Evolutionary conservation across 2,888 invertebrate species (phyloP), one percentile per base, ranked within the genome.

Genomic region (Drosophila anceps): DNA sequence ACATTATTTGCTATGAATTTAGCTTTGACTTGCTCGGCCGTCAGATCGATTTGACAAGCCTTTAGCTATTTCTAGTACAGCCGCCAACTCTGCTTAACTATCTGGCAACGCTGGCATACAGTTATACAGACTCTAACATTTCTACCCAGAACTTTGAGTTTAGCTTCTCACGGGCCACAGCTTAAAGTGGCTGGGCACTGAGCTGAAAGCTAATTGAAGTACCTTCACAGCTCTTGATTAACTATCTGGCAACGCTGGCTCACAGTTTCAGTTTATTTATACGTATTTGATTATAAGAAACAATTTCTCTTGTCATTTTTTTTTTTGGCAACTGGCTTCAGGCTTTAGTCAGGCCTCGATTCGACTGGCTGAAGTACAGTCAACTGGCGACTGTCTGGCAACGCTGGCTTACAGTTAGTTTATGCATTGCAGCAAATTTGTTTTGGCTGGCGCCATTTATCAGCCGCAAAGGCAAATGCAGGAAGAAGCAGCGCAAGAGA

Each of bases 401-500:
- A 73, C 72, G 50, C 64, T 51, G 70, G 46, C 53, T 20, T n/a
- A 18, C 24, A 61, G 24, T 39, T 61, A 53, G 37, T 68, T 33
- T 44, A 43, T 60, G 61, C 41, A 50, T 37, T 68, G 51, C 60
- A 55, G 35, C 53, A 58, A 60, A 68, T 68, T 73, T 69, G 59
- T 63, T 73, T 73, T 31, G 69, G 20, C 43, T 46, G 48, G 12
- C 46, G 48, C 63, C 66, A 78, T 78, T 77, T 73, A 61, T 77
- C 65, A 77, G 58, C 59, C 24, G 41, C 35, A 37, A 48, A 59
- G 48, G 58, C 57, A 51, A 61, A 50, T 48, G 48, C 48, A 48
- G 9, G n/a, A 4, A n/a, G 24, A 29, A 48, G 48, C 2, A 50
- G 31, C 63, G n/a, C 44, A 46, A 63, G 48, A 39, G 48, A 85